These are phyloP conservation scores for Crenichthys baileyi DNA, from an alignment of 2,797 vertebrate genomes.

Conservation along the genomic window DNA sequence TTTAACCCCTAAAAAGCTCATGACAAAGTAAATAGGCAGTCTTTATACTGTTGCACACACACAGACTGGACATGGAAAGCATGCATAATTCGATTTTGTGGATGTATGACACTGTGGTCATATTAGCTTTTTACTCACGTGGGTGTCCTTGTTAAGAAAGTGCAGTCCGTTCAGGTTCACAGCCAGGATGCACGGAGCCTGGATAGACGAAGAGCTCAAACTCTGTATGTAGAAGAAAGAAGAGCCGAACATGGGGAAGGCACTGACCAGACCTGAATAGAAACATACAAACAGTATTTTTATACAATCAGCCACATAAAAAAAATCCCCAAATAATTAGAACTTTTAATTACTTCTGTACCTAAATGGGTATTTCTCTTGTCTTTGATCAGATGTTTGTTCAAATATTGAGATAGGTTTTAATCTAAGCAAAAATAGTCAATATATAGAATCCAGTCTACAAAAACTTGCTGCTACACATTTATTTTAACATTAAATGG, in stretches of 20 bases:
- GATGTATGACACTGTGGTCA: not conserved
- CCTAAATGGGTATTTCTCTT: not conserved
- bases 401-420: too few relatives aligned
- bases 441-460: not conserved
- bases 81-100: not conserved
- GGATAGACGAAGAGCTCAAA: conserved; percentile 86
- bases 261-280: conserved; percentile 90
- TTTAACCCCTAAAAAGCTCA: not conserved
- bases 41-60: not conserved
- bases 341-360: not conserved
- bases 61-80: not conserved
- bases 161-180: conserved; percentile 95
- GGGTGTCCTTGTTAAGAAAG: conserved; percentile 93
- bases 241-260: conserved; percentile 94
- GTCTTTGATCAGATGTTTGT: too few relatives aligned
- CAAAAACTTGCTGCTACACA: conserved; percentile 63
- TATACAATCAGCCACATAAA: not conserved
- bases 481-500: not conserved
- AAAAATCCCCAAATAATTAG: not conserved
- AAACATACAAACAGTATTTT: conserved; percentile 8
- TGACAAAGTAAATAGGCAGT: not conserved
- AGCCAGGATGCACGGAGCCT: conserved; percentile 91
- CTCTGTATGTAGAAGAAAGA: conserved; percentile 98
- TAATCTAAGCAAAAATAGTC: not conserved
- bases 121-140: conserved; percentile 78